Evolutionary conservation across 2,888 invertebrate species (phyloP), one percentile per base, ranked within the genome.

Genomic region (Portevinia maculata): DNA sequence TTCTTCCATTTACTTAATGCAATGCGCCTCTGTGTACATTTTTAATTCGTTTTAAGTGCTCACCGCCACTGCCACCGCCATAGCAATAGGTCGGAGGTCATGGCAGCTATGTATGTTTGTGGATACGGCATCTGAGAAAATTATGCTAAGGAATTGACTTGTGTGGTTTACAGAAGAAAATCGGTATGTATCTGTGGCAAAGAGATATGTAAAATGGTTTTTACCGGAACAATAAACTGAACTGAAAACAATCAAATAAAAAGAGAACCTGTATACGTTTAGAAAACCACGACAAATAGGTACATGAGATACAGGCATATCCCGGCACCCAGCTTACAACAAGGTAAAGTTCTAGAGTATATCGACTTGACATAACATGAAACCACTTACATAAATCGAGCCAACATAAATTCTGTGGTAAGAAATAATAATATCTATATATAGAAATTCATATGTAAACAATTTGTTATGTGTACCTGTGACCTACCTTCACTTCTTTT

Each of bases 31-130:
- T 41, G 30, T 57, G 30, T 30, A 41, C 17, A 57, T 74, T 34
- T 79, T 79, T 79, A 79, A 75, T 79, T 62, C 55, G 7, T 37
- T 41, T 50, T 30, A 55, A 79, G 75, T 69, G 75, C 62, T 13
- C 24, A 19, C 34, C 21, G 30, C 57, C 64, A 41, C 9, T 37
- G 34, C 24, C 24, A 24, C 24, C 24, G 5, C 24, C 24, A 24
- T 24, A 3, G 5, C 5, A 5, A 24, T 24, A 39, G 37, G 59
- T 52, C 59, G 13, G 53, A 75, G 44, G 44, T 59, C 59, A 34
- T 59, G 50, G 50, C 32, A 37, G 13, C 11, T 32, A 9, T 57
- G 4, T 53, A 11, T 41, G 17, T 24, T 8, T 39, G n/a, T 34
- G 24, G 21, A 24, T 24, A 5, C 24, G 28, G 15, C 53, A 57